phyloP scores from a whole-genome alignment of 1,140 invertebrate genomes.

The Galendromus occidentalis region DNA sequence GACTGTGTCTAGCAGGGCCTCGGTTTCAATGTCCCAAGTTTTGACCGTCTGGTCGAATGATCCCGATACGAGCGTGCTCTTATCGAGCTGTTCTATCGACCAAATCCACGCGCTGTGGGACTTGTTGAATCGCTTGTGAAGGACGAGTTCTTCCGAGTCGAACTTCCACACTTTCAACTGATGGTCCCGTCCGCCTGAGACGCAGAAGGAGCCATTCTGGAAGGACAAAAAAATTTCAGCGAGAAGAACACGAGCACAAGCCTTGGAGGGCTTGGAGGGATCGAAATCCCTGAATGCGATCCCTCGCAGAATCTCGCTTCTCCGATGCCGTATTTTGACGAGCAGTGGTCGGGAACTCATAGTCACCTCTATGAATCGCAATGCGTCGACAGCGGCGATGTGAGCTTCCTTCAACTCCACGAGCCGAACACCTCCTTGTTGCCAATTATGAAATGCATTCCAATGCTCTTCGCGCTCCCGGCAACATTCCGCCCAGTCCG shows the following conservation, averaged over 20 bases:
- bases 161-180: background rate
- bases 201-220: background rate
- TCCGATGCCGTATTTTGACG: too few species aligned
- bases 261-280: too few species aligned
- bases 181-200: background rate
- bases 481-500: slow-evolving; percentile 1
- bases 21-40: background rate
- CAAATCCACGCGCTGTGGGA: slow-evolving; percentile 1
- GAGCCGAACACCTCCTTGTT: background rate
- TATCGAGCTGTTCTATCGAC: background rate
- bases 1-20: background rate
- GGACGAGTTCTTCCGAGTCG: background rate
- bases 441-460: slow-evolving; percentile 1
- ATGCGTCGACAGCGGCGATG: background rate
- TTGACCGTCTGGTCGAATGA: slow-evolving; percentile 6
- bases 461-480: background rate
- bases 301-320: too few species aligned
- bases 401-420: background rate
- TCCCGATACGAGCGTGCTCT: background rate
- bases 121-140: background rate
- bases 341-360: too few species aligned
- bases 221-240: background rate
- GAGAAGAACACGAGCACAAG: too few species aligned
- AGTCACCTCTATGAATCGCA: background rate
- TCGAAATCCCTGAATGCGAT: too few species aligned